These are phyloP conservation scores for Dromas ardeola DNA, from an alignment of 2,113 vertebrate species.

Conservation along the genomic window DNA sequence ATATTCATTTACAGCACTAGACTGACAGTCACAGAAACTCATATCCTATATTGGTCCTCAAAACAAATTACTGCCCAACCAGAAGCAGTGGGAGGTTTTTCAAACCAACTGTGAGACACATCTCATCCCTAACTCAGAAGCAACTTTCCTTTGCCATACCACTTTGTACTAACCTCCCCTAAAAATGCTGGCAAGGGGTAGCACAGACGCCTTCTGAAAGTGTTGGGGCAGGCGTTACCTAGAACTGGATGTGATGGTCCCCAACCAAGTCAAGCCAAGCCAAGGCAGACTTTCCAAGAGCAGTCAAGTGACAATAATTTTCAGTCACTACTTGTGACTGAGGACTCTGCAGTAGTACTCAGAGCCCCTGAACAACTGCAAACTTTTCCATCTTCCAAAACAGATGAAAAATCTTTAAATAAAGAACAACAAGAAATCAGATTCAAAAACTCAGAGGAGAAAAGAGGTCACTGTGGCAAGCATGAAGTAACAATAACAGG, in stretches of 20 bases:
- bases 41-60: not conserved
- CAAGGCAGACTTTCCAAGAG: not conserved
- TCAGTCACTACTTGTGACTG: not conserved
- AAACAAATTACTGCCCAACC: not conserved
- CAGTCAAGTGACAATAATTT: not conserved
- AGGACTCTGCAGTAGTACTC: not conserved
- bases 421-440: not conserved
- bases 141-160: not conserved
- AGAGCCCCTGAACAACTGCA: not conserved
- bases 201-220: rapidly evolving
- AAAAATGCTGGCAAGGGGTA: not conserved
- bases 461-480: not conserved
- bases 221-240: not conserved
- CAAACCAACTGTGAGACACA: not conserved
- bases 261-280: not conserved
- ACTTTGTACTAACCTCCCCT: not conserved
- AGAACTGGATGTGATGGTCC: not conserved
- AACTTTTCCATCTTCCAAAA: not conserved
- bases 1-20: not conserved
- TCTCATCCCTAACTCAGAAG: not conserved
- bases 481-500: not conserved
- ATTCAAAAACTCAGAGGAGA: not conserved
- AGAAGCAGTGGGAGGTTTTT: not conserved
- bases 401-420: not conserved
- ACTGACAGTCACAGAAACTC: not conserved